Conservation (phyloP, 2,113 vertebrate species). For the Poeciliopsis occidentalis region DNA sequence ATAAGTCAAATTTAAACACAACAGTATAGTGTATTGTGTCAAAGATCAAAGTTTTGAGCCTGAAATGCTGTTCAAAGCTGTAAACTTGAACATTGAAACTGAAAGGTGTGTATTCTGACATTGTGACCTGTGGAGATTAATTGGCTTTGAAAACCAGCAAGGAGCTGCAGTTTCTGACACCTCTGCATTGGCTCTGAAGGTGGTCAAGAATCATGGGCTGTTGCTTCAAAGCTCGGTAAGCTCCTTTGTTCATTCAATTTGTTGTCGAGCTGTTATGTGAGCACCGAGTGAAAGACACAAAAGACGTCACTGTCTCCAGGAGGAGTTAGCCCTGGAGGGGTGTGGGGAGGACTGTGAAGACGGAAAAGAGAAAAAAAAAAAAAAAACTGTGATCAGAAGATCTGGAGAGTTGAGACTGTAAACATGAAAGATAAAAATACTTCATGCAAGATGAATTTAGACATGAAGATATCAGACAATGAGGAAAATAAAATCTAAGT, state of each 20-base stretch:
- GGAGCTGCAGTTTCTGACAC: background rate
- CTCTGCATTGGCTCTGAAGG: background rate
- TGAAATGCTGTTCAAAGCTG: background rate
- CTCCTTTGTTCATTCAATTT: constrained; percentile 43
- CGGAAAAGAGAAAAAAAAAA: background rate
- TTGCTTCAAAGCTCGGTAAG: constrained; percentile 21
- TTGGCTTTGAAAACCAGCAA: background rate
- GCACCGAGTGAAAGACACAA: constrained; percentile 27
- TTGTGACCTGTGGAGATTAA: background rate
- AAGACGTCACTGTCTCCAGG: constrained; percentile 18
- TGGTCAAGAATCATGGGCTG: constrained; percentile 5
- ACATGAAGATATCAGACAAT: background rate
- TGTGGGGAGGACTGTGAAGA: constrained; percentile 5
- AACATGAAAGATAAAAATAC: constrained; percentile 20
- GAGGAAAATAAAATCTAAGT: background rate
- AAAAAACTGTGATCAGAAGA: constrained; percentile 13
- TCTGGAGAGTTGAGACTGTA: constrained; percentile 4
- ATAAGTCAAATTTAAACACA: background rate
- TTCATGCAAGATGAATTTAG: constrained; percentile 6
- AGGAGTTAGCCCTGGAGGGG: constrained; percentile 9
- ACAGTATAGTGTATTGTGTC: background rate
- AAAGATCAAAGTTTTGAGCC: background rate
- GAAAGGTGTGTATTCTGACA: background rate
- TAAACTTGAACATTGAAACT: background rate
- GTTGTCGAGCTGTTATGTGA: constrained; percentile 36